Conservation (phyloP, 2,113 vertebrate species). For the Fulica atra region DNA sequence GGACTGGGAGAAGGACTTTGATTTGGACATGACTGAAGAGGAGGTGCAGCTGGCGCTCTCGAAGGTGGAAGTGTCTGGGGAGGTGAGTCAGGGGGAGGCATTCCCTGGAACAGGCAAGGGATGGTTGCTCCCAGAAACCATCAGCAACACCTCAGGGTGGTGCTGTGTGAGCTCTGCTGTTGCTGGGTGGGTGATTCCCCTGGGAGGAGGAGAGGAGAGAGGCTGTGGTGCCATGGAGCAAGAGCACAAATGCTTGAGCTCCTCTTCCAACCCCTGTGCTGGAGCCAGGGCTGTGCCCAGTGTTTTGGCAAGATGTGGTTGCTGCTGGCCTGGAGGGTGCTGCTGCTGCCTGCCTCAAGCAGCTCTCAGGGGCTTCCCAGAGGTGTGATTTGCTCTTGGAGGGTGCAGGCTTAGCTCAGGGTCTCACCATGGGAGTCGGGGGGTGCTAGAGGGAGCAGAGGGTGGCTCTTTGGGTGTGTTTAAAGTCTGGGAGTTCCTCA, state of each 20-base stretch:
- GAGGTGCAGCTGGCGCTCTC: conserved; percentile 94
- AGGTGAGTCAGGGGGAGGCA: conserved; percentile 75
- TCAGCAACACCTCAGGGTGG: background rate
- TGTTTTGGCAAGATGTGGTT: accelerated
- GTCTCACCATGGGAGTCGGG: accelerated
- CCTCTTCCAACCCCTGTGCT: background rate
- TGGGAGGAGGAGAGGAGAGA: background rate
- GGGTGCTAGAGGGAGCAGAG: background rate
- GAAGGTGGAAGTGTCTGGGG: conserved; percentile 86
- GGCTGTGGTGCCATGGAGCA: background rate
- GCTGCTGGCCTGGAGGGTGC: background rate
- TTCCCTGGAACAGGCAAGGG: background rate
- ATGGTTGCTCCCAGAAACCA: background rate
- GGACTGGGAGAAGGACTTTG: conserved; percentile 99
- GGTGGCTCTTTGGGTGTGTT: background rate
- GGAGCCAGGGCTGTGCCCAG: background rate
- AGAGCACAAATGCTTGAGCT: background rate
- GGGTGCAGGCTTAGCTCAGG: background rate
- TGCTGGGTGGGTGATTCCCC: background rate
- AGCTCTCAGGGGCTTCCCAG: background rate
- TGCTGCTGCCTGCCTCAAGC: background rate
- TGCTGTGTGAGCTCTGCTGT: accelerated
- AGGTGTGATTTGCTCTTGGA: background rate
- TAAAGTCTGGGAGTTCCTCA: background rate
- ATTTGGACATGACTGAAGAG: conserved; percentile 98